Percentiles rank a stretch among this genome's conserved stretches.
Conservation (phyloP, 2,113 vertebrate genomes). For the Atractosteus spatula region DNA sequence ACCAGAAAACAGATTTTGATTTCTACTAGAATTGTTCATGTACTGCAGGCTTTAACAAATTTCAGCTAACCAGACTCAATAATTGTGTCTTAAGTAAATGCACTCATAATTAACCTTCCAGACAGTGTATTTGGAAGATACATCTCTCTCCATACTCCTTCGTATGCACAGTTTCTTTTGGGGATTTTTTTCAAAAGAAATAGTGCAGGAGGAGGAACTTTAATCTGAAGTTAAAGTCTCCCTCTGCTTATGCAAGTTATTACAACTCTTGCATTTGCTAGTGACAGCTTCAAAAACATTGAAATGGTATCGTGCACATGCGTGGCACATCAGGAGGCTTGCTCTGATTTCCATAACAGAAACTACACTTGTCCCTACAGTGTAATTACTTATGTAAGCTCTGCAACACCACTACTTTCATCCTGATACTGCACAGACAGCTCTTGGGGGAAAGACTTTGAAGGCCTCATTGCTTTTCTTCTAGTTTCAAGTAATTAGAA, state of each 20-base stretch:
- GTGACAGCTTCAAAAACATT: not conserved
- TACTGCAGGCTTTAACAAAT: no score
- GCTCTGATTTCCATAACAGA: constrained; percentile 4
- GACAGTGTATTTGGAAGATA: no score
- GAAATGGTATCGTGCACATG: not conserved
- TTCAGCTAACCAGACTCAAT: no score
- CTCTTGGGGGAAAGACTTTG: not conserved
- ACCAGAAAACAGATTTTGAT: no score
- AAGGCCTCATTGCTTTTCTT: not conserved
- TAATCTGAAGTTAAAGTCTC: not conserved
- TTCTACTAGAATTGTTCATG: no score
- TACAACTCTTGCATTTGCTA: not conserved
- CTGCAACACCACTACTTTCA: not conserved
- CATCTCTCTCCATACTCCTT: no score
- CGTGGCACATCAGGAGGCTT: not conserved
- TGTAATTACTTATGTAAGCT: constrained; percentile 6
- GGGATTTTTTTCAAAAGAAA: not conserved
- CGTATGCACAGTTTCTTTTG: no score
- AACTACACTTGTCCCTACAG: not conserved
- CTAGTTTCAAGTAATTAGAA: no score
- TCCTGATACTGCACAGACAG: not conserved
- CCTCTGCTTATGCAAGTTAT: not conserved
- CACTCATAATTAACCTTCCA: no score
- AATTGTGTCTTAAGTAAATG: no score
- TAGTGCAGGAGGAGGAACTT: not conserved